Percentiles rank a stretch among this genome's conserved stretches.
Evolutionary conservation across 2,113 vertebrate genomes (phyloP).

Genomic region (Ariopsis seemanni): DNA sequence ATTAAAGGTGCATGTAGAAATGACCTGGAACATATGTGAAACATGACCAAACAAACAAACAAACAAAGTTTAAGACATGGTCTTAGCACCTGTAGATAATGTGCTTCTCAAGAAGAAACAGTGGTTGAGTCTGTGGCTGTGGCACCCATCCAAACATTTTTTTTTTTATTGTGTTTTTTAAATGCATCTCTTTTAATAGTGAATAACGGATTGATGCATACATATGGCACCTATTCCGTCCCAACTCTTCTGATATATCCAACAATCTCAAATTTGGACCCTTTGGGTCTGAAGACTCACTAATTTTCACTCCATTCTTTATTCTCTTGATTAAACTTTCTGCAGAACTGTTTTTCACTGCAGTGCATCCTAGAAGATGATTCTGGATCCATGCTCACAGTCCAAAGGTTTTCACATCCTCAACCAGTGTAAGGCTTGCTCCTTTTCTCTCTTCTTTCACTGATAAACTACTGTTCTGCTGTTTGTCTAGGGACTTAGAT

Average conservation of each 20-base stretch:
- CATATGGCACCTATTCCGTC: no score
- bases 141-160: no score
- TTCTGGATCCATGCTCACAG: background rate
- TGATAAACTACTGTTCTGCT: background rate
- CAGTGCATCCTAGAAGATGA: background rate
- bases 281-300: background rate
- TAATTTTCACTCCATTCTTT: background rate
- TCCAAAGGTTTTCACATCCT: background rate
- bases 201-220: background rate
- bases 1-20: background rate
- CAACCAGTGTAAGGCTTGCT: no score
- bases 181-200: no score
- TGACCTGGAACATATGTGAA: background rate
- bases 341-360: background rate
- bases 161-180: no score
- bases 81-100: background rate
- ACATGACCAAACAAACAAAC: background rate
- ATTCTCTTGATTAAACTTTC: background rate
- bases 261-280: background rate
- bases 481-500: background rate
- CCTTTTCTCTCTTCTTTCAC: background rate
- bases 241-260: background rate
- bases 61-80: no score
- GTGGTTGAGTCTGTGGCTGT: no score
- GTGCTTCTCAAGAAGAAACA: background rate